phyloP scores from a whole-genome alignment of 2,797 vertebrate species.

The Hephaestus fuliginosus region DNA sequence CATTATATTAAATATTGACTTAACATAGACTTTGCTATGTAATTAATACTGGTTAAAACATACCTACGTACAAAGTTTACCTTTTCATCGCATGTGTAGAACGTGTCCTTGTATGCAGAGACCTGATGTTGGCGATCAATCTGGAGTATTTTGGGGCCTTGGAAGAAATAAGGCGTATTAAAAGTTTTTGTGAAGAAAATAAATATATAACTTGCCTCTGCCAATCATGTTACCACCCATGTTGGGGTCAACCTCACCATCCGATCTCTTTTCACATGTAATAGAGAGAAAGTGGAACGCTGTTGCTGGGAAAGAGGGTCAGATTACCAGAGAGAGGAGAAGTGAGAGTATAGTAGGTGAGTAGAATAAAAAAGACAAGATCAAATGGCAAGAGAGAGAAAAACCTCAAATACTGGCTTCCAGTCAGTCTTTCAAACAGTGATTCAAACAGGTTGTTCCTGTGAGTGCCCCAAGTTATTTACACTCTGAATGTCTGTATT shows the following conservation, averaged over 20 bases:
- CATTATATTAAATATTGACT: too few species aligned
- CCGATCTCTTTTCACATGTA: slow-evolving; percentile 15
- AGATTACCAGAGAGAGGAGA: slow-evolving; percentile 13
- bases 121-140: neutral
- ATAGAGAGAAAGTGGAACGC: slow-evolving; percentile 6
- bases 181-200: neutral
- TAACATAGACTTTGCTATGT: too few species aligned
- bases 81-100: neutral
- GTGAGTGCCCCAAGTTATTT: slow-evolving; percentile 19
- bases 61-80: neutral
- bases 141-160: neutral
- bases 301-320: slow-evolving; percentile 10
- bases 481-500: slow-evolving; percentile 14
- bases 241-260: neutral
- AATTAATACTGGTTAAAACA: neutral
- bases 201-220: neutral
- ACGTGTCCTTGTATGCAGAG: neutral
- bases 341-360: slow-evolving; percentile 7
- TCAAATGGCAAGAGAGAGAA: slow-evolving; percentile 22
- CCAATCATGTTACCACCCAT: neutral
- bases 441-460: slow-evolving; percentile 10
- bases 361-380: neutral
- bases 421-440: slow-evolving; percentile 20
- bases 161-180: neutral
- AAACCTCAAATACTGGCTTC: slow-evolving; percentile 8